phyloP scores from a whole-genome alignment of 2,113 vertebrate genomes.

The Sciurus niger region DNA sequence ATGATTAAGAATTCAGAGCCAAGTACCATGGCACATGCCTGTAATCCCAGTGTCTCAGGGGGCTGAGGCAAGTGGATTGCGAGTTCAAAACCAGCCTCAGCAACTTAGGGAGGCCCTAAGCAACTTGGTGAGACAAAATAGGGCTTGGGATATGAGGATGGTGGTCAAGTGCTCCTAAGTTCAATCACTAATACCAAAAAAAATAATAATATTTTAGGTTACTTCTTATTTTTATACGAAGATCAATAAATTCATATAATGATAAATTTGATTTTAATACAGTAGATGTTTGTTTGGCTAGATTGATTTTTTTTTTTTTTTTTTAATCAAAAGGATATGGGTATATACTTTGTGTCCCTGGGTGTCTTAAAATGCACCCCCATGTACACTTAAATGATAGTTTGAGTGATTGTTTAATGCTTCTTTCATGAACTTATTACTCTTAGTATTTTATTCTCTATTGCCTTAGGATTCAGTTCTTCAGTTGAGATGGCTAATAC shows the following conservation, averaged over 20 bases:
- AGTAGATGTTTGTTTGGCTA: background rate
- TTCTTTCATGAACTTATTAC: background rate
- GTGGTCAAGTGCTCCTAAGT: no score
- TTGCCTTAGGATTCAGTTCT: slow-evolving; percentile 22
- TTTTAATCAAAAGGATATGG: background rate
- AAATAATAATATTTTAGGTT: background rate
- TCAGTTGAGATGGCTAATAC: background rate
- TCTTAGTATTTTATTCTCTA: slow-evolving; percentile 30
- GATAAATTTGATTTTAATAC: slow-evolving; percentile 35
- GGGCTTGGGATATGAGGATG: no score
- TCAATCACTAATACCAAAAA: no score
- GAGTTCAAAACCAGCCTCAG: no score
- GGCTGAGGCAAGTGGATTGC: no score
- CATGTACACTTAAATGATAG: background rate
- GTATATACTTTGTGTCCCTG: background rate
- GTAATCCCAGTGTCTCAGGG: no score
- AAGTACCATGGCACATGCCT: no score
- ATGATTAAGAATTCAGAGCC: background rate
- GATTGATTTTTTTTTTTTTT: background rate
- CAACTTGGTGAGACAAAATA: no score
- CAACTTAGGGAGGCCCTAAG: no score
- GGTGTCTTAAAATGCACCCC: background rate
- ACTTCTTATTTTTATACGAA: background rate
- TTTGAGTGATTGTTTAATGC: background rate
- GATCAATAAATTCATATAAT: background rate